Evolutionary conservation across 2,797 vertebrate species (phyloP).

Genomic region (Propithecus deckenii): DNA sequence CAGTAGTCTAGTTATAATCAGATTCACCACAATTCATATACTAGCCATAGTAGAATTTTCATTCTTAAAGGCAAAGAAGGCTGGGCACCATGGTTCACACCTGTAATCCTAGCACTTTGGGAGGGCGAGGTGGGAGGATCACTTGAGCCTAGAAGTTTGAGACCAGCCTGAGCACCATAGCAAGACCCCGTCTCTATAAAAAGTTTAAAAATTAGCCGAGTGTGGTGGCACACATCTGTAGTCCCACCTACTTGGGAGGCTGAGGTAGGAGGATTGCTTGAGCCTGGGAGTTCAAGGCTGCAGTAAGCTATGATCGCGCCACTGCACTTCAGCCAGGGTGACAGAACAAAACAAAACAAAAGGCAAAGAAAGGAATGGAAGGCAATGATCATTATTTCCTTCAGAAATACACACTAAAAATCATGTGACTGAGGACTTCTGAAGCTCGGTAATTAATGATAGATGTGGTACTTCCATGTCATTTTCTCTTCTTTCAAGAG

Average conservation of each 20-base stretch:
- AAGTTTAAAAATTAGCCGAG: not conserved
- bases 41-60: not conserved
- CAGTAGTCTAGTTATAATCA: not conserved
- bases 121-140: not conserved
- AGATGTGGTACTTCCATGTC: not conserved
- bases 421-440: not conserved
- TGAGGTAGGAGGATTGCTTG: not conserved
- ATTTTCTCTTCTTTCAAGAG: conserved; percentile 10
- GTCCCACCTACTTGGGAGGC: not conserved
- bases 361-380: not conserved
- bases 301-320: not conserved
- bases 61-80: not conserved
- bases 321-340: not conserved
- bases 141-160: no score
- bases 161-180: no score
- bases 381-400: not conserved
- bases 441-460: not conserved
- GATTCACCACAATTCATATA: not conserved
- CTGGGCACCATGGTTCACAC: no score
- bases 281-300: not conserved
- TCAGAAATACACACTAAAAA: not conserved
- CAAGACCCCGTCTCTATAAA: not conserved
- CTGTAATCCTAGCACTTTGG: not conserved
- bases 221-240: rapidly evolving
- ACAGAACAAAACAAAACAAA: not conserved